These are phyloP conservation scores for Bufo gargarizans DNA, from an alignment of 2,113 vertebrate species.

Conservation along the genomic window DNA sequence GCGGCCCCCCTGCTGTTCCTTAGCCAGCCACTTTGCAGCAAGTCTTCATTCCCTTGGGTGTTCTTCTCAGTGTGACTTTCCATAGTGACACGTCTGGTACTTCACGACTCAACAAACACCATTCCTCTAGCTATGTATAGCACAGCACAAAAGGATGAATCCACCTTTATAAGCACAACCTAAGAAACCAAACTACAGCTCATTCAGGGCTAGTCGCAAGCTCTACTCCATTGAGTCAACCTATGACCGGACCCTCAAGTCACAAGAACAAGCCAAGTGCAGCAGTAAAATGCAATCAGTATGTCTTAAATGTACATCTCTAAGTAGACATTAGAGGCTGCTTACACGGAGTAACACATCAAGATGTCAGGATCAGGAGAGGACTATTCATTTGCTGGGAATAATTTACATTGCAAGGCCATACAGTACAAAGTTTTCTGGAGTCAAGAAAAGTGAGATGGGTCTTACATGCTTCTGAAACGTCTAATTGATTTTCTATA, in stretches of 20 bases:
- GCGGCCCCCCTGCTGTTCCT: slow-evolving; percentile 24
- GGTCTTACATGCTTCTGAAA: too few relatives aligned
- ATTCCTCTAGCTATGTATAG: slow-evolving; percentile 23
- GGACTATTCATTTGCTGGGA: neutral
- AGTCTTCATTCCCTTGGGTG: slow-evolving; percentile 34
- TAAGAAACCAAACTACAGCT: neutral
- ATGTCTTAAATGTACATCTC: neutral
- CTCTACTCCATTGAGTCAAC: neutral
- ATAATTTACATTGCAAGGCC: neutral
- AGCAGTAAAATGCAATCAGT: neutral
- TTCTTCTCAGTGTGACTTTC: slow-evolving; percentile 46
- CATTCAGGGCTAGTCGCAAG: neutral
- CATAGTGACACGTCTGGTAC: slow-evolving; percentile 53
- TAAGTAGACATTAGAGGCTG: neutral
- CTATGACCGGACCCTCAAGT: neutral
- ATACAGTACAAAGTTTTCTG: neutral
- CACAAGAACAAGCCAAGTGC: neutral
- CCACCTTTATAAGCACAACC: neutral
- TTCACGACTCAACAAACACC: slow-evolving; percentile 55
- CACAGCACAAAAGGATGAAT: slow-evolving; percentile 29
- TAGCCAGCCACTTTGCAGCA: slow-evolving; percentile 14
- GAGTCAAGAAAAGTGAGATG: too few relatives aligned
- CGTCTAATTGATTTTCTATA: too few relatives aligned
- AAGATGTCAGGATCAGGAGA: neutral
- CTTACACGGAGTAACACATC: neutral